phyloP scores from a whole-genome alignment of 2,113 vertebrate species.

The Telmatochromis sp. region DNA sequence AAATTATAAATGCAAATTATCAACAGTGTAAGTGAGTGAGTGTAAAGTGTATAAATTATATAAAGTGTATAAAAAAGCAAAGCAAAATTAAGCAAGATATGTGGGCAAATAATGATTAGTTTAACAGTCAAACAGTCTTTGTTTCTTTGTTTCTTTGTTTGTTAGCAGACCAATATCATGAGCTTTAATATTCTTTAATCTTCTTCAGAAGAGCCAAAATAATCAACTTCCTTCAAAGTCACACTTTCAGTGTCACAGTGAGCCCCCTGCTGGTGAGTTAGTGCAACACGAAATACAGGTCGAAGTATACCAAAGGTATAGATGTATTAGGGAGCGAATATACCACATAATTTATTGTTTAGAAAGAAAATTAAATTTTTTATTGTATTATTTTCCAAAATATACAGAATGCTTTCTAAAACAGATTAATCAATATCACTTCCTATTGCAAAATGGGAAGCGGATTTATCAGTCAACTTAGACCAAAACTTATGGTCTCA shows the following conservation, averaged over 20 bases:
- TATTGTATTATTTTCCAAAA: background rate
- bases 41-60: background rate
- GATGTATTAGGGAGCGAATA: background rate
- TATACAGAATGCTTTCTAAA: background rate
- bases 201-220: background rate
- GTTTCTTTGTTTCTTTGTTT: background rate
- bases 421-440: background rate
- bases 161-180: background rate
- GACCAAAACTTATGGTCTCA: background rate
- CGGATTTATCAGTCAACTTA: background rate
- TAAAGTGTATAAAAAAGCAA: background rate
- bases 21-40: background rate
- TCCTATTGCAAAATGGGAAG: background rate
- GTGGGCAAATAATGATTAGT: background rate
- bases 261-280: background rate
- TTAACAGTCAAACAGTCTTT: background rate
- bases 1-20: background rate
- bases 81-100: background rate
- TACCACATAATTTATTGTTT: background rate
- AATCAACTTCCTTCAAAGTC: background rate
- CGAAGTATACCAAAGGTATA: background rate
- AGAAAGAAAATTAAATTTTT: background rate
- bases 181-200: background rate
- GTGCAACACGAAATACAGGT: background rate
- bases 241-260: background rate